Base-by-base conservation (phyloP, 2,797 vertebrate species). In the Rhinella marina region DNA sequence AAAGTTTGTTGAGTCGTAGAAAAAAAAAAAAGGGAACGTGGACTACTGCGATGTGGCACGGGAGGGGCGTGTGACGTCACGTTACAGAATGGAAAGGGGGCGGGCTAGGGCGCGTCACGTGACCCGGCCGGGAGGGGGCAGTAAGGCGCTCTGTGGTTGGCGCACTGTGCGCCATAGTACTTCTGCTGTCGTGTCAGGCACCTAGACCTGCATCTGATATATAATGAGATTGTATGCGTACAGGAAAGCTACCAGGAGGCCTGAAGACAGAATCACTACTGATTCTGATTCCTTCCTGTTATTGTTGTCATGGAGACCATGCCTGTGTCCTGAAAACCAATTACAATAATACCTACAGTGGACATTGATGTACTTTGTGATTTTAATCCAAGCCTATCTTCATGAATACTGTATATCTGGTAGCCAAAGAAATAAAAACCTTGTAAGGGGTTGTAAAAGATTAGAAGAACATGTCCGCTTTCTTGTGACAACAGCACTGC, bases 11-110 rank as follows among this genome's bases (percentile, higher is more conserved):
- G 50, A 86, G 2, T 64, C 10, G 41, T 25, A n/a, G 21, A 41
- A 21, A 86, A 79, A 82, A 88, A 89, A 88, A 78, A n/a, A 62
- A 62, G 27, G 17, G 8, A 82, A 41, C 6, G 23, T 6, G 68
- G 27, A 19, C 23, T 16, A 12, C 41, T 78, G 84, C 72, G 84
- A 89, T 89, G 88, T 89, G 88, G 88, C 88, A 89, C 2, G 19
- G 87, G 87, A n/a, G 82, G 19, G 81, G 61, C 14, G 56, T 52
- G 21, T 85, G 85, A 72, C 72, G 86, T 80, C 61, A 68, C 12
- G 2, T 1, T 14, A n/a, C 48, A 50, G 21, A 41, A 14, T 54
- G 17, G 21, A 29, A 21, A 23, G 11, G 84, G 57, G 41, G 54
- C 57, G 2, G 84, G 25, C 11, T 12, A 2, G 21, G n/a, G 7